Conservation (phyloP, 2,113 vertebrate species). For the Lasiurus borealis region DNA sequence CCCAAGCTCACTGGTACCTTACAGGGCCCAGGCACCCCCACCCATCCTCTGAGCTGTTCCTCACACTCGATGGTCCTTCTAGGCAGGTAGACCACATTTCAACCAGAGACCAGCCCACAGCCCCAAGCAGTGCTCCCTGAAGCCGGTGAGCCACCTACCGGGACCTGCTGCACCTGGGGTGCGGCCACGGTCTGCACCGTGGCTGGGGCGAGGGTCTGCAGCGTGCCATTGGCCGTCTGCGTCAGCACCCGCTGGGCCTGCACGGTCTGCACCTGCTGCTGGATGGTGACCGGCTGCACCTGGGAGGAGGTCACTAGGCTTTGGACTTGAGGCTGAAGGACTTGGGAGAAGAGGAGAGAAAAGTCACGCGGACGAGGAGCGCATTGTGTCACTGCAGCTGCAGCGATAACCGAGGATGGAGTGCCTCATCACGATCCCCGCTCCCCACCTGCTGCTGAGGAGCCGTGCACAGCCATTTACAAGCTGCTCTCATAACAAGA, state of each 20-base stretch:
- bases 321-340: conserved; percentile 96
- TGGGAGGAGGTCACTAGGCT: conserved; percentile 95
- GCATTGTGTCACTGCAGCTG: not conserved
- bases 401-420: not conserved
- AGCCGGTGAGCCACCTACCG: conserved; percentile 80
- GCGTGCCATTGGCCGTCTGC: conserved; percentile 91
- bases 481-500: conserved; percentile 43
- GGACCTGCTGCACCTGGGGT: conserved; percentile 96
- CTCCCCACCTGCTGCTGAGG: conserved; percentile 33
- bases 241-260: conserved; percentile 93
- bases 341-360: conserved; percentile 84
- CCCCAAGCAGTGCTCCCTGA: not conserved
- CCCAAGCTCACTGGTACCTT: not conserved
- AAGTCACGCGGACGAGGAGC: not conserved
- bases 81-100: not conserved
- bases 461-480: not conserved
- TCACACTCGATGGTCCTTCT: not conserved
- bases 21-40: not conserved
- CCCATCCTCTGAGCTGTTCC: fast-evolving
- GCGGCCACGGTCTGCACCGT: conserved; percentile 94
- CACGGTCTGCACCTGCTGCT: conserved; percentile 93
- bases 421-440: not conserved
- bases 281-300: conserved; percentile 95
- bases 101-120: fast-evolving
- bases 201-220: conserved; percentile 93